These are phyloP conservation scores for Neotoxoptera formosana DNA, from an alignment of 1,140 invertebrate genomes.

Conservation along the genomic window DNA sequence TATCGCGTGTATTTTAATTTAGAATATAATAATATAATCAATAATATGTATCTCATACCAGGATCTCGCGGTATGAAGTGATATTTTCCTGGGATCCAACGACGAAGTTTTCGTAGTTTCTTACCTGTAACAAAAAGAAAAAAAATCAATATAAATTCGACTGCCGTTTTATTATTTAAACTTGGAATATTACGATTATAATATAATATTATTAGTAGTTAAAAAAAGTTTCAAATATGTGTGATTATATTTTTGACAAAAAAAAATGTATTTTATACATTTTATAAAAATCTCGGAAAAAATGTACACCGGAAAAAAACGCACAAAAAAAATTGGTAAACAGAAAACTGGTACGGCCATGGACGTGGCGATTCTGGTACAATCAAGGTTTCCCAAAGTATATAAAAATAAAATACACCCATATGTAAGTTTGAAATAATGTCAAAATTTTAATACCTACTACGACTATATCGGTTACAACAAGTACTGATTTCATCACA, in stretches of 20 bases:
- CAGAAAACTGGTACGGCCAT: too few species aligned
- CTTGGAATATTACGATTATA: not conserved
- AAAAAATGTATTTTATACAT: too few species aligned
- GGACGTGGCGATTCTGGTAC: too few species aligned
- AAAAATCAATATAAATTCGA: not conserved
- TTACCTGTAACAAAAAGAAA: constrained; percentile 24
- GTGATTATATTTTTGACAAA: not conserved
- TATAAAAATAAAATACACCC: too few species aligned
- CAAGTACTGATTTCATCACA: too few species aligned
- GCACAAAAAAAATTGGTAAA: not conserved
- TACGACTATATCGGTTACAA: too few species aligned
- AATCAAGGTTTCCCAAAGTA: too few species aligned
- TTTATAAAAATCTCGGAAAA: not conserved
- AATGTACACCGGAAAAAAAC: too few species aligned
- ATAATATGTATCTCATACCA: not conserved
- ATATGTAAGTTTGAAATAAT: too few species aligned
- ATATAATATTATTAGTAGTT: not conserved
- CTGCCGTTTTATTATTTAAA: not conserved
- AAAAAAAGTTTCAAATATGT: not conserved
- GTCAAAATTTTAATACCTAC: too few species aligned
- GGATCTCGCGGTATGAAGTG: not conserved
- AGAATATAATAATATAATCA: not conserved
- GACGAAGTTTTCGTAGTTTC: not conserved
- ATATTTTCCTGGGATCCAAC: not conserved
- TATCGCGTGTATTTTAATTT: not conserved